Conservation (phyloP, 64 coral and sea anemone genomes). For the Exaiptasia diaphana region DNA sequence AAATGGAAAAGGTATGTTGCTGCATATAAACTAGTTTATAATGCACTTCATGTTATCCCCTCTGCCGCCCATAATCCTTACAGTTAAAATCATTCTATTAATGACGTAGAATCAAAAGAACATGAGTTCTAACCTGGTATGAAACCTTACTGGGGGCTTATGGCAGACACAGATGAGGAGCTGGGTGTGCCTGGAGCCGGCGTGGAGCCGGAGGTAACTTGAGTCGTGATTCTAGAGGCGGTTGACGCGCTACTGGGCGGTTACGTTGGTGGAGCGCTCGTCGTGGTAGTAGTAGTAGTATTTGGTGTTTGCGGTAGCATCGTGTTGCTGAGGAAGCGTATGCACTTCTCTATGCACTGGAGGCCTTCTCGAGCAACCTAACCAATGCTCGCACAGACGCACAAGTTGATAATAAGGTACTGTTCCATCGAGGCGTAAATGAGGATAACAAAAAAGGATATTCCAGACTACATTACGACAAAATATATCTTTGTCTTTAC, state of each 20-base stretch:
- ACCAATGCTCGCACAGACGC: neutral
- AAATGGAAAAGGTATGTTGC: too few species aligned
- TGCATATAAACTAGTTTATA: too few species aligned
- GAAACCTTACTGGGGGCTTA: neutral
- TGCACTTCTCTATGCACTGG: neutral
- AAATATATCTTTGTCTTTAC: slow-evolving; percentile 8
- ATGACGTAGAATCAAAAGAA: too few species aligned
- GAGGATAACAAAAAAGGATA: neutral
- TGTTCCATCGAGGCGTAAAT: neutral
- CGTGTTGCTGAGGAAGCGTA: neutral
- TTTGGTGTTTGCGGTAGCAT: neutral
- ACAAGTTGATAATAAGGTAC: neutral
- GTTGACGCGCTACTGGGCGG: neutral
- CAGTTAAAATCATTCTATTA: too few species aligned
- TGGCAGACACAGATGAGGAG: neutral
- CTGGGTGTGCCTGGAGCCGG: neutral
- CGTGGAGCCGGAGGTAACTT: neutral
- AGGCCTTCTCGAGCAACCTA: neutral
- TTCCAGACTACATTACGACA: neutral
- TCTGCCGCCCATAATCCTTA: too few species aligned
- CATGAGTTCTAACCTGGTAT: neutral
- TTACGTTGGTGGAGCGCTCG: neutral
- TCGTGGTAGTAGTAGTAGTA: neutral
- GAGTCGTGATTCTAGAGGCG: neutral
- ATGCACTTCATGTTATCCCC: too few species aligned